These are phyloP conservation scores for Bathynomus jamesi DNA, from an alignment of 1,140 invertebrate species.

Conservation along the genomic window DNA sequence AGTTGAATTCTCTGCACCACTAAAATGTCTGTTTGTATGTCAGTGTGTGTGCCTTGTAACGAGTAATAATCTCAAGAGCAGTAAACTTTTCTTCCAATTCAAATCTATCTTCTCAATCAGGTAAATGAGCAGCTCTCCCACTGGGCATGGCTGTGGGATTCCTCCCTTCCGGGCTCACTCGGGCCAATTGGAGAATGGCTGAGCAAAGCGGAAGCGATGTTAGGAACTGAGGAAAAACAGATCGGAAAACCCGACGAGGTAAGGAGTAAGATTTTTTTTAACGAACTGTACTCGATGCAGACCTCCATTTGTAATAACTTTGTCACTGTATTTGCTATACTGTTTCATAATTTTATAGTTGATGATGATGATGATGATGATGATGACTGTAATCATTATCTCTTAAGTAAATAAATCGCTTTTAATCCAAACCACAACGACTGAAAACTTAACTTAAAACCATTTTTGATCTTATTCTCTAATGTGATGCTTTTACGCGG, in stretches of 20 bases:
- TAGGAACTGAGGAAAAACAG: constrained; percentile 68
- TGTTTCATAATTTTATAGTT: too few species aligned
- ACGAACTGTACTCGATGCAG: background rate
- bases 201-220: constrained; percentile 70
- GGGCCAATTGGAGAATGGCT: constrained; percentile 81
- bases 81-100: background rate
- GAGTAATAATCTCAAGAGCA: too few species aligned
- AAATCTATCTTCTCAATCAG: background rate
- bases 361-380: too few species aligned
- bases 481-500: too few species aligned
- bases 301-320: background rate
- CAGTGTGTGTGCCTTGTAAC: background rate
- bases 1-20: background rate
- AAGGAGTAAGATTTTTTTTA: constrained; percentile 7
- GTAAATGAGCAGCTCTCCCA: constrained; percentile 55
- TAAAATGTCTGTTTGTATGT: background rate
- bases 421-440: too few species aligned
- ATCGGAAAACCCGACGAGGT: constrained; percentile 74
- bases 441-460: too few species aligned
- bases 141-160: constrained; percentile 79
- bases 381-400: too few species aligned
- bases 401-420: too few species aligned
- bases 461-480: too few species aligned
- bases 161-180: constrained; percentile 70
- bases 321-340: too few species aligned